Conservation (phyloP, 1,140 invertebrate genomes). For the Berghia stephanieae region DNA sequence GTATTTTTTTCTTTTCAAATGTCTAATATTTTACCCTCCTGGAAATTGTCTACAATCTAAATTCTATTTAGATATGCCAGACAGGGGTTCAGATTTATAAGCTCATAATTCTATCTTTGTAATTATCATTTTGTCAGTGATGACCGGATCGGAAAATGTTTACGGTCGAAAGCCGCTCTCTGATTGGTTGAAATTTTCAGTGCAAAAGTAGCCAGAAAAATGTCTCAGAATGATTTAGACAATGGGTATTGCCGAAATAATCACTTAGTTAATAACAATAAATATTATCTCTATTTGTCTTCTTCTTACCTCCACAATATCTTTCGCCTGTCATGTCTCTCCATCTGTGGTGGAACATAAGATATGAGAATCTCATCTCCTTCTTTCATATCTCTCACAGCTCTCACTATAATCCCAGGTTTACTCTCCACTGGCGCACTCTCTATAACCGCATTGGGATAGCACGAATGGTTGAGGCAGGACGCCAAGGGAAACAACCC, state of each 20-base stretch:
- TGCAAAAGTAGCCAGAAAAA: not conserved
- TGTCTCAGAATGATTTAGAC: not conserved
- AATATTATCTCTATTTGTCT: not conserved
- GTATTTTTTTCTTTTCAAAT: too few relatives aligned
- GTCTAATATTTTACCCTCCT: too few relatives aligned
- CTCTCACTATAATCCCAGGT: constrained; percentile 44
- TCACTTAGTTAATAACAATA: not conserved
- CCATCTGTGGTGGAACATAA: constrained; percentile 33
- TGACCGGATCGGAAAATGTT: too few relatives aligned
- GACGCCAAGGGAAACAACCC: constrained; percentile 53
- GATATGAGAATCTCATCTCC: constrained; percentile 38
- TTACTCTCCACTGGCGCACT: constrained; percentile 33
- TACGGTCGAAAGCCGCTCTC: not conserved
- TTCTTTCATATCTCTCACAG: constrained; percentile 35
- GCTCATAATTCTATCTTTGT: too few relatives aligned
- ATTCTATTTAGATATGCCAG: too few relatives aligned
- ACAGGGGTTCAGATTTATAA: too few relatives aligned
- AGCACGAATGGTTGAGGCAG: constrained; percentile 54
- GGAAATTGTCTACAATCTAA: too few relatives aligned
- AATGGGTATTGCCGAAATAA: not conserved
- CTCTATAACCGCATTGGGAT: constrained; percentile 47
- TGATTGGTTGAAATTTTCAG: not conserved
- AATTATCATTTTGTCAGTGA: too few relatives aligned
- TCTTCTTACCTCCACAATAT: constrained; percentile 13
- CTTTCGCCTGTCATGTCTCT: constrained; percentile 21